Evolutionary conservation across 2,113 vertebrate species (phyloP).

Genomic region (Aldabrachelys gigantea): DNA sequence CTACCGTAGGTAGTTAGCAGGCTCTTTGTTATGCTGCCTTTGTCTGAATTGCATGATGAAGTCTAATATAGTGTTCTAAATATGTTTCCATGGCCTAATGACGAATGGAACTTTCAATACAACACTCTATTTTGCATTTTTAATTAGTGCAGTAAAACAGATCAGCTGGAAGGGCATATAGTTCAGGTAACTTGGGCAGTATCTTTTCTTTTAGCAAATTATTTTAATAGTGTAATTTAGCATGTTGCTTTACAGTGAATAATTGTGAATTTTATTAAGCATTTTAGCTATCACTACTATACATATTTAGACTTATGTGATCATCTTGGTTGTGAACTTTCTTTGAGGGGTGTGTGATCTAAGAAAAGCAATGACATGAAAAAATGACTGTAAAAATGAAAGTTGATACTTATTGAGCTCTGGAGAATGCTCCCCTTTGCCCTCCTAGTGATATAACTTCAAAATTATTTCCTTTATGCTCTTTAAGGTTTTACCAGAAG

Average conservation of each 20-base stretch:
- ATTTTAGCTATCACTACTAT: background rate
- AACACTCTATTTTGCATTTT: background rate
- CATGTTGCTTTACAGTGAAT: background rate
- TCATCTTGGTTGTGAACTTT: background rate
- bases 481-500: slow-evolving; percentile 92
- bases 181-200: background rate
- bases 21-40: background rate
- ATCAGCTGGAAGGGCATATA: background rate
- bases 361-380: background rate
- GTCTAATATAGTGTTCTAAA: background rate
- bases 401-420: background rate
- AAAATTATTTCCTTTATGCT: slow-evolving; percentile 23
- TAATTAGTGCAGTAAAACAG: background rate
- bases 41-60: background rate
- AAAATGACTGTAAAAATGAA: slow-evolving; percentile 18
- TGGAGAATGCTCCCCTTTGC: background rate
- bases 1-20: background rate
- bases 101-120: background rate
- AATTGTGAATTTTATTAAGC: background rate
- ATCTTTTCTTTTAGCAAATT: background rate
- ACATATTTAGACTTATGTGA: background rate
- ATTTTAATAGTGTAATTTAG: background rate
- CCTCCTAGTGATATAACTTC: background rate
- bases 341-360: background rate
- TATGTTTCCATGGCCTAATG: background rate